Evolutionary conservation across 2,888 invertebrate genomes (phyloP).

Genomic region (Agrypnus murinus): DNA sequence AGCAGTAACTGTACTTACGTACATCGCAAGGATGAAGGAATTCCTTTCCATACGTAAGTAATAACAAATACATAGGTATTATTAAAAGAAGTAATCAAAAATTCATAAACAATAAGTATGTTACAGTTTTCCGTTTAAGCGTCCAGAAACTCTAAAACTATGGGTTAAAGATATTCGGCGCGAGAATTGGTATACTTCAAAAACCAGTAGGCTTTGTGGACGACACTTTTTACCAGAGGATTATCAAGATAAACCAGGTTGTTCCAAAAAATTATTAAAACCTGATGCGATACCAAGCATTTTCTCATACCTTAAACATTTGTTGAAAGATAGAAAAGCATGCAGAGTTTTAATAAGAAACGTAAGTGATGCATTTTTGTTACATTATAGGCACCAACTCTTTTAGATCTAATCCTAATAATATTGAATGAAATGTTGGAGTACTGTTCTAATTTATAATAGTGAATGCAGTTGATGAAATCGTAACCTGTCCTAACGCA

Average conservation of each 20-base stretch:
- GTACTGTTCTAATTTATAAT: no score
- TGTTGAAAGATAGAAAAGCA: neutral
- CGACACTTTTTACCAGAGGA: conserved; percentile 50
- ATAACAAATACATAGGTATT: no score
- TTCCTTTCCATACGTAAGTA: conserved; percentile 28
- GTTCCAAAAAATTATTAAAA: conserved; percentile 46
- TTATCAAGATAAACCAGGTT: conserved; percentile 31
- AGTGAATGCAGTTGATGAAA: neutral
- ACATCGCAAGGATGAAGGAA: neutral
- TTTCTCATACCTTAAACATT: conserved; percentile 50
- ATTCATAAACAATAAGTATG: conserved; percentile 27
- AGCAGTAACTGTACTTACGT: conserved; percentile 20
- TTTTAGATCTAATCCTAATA: no score
- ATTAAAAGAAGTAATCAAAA: no score
- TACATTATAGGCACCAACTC: no score
- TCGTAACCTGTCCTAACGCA: no score
- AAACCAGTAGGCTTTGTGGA: conserved; percentile 53
- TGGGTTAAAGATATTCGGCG: conserved; percentile 55
- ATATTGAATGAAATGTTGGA: no score
- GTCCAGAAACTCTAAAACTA: conserved; percentile 50
- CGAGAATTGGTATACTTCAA: conserved; percentile 56
- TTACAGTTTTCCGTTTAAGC: conserved; percentile 52
- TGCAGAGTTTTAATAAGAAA: neutral
- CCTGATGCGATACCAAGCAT: conserved; percentile 51
- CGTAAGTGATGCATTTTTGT: no score